Percentiles rank a stretch among this genome's conserved stretches.
These are phyloP conservation scores for Drosophila nasuta DNA, from an alignment of 1,140 invertebrate species.

Conservation along the genomic window DNA sequence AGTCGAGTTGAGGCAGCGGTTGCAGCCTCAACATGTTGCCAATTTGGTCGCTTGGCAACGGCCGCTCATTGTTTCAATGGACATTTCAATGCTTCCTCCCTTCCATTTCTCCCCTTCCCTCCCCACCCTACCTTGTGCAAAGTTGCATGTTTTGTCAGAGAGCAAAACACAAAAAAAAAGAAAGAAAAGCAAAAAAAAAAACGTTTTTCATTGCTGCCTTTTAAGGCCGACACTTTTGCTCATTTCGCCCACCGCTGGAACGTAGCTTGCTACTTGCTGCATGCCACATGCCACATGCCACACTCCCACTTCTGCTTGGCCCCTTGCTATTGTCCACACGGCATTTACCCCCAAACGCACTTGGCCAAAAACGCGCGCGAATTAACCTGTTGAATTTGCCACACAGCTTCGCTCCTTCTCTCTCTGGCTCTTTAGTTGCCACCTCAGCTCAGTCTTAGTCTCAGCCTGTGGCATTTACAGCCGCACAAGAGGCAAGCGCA, in stretches of 20 bases:
- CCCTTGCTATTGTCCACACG: slow-evolving; percentile 14
- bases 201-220: slow-evolving; percentile 67
- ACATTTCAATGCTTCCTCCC: slow-evolving; percentile 72
- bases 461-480: slow-evolving; percentile 27
- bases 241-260: slow-evolving; percentile 52
- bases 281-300: neutral
- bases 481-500: slow-evolving; percentile 30
- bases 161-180: too few species aligned
- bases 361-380: slow-evolving; percentile 56
- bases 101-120: neutral
- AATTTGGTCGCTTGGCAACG: slow-evolving; percentile 61
- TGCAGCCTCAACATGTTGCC: slow-evolving; percentile 59
- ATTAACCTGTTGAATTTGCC: slow-evolving; percentile 72
- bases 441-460: slow-evolving; percentile 2
- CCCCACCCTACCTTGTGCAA: slow-evolving; percentile 41
- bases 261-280: slow-evolving; percentile 2
- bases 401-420: too few species aligned
- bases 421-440: slow-evolving; percentile 7
- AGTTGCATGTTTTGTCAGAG: slow-evolving; percentile 62
- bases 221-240: slow-evolving; percentile 72
- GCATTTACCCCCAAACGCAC: slow-evolving; percentile 35
- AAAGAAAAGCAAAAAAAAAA: slow-evolving; percentile 10
- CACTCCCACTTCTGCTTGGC: slow-evolving; percentile 7
- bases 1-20: neutral
- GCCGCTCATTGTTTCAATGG: slow-evolving; percentile 67